Evolutionary conservation across 2,888 invertebrate genomes (phyloP).

Genomic region (Hydraecia micacea): DNA sequence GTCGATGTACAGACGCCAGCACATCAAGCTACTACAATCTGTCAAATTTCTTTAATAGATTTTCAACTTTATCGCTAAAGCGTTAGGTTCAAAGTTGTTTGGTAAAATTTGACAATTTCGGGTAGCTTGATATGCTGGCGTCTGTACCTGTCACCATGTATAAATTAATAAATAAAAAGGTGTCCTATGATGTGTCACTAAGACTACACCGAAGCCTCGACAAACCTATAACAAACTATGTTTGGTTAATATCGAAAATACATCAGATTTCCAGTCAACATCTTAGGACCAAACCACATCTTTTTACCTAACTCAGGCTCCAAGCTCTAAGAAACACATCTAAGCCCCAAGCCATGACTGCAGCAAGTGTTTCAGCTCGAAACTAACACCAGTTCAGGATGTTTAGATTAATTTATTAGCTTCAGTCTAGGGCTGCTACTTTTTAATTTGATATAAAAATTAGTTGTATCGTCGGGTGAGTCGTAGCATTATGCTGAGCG

Average conservation of each 20-base stretch:
- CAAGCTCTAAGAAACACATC: conserved; percentile 11
- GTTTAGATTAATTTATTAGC: conserved; percentile 55
- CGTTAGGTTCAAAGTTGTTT: too few species aligned
- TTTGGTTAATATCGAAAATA: not conserved
- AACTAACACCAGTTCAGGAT: conserved; percentile 50
- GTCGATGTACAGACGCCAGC: too few species aligned
- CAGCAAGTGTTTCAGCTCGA: conserved; percentile 48
- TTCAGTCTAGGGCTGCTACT: conserved; percentile 35
- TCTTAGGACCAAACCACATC: conserved; percentile 1
- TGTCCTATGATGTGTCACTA: not conserved
- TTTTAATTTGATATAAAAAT: not conserved
- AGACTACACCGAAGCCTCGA: not conserved
- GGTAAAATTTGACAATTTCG: too few species aligned
- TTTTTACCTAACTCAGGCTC: conserved; percentile 16
- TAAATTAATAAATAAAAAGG: too few species aligned
- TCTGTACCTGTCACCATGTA: too few species aligned
- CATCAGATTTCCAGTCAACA: not conserved
- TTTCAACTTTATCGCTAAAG: too few species aligned
- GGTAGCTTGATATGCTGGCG: too few species aligned
- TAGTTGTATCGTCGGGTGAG: too few species aligned
- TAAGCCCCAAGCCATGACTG: conserved; percentile 22
- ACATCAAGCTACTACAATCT: too few species aligned
- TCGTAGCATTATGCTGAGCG: too few species aligned
- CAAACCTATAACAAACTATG: not conserved
- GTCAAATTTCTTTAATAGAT: too few species aligned